Conservation (phyloP, 2,888 invertebrate genomes). For the Campoletis raptor region DNA sequence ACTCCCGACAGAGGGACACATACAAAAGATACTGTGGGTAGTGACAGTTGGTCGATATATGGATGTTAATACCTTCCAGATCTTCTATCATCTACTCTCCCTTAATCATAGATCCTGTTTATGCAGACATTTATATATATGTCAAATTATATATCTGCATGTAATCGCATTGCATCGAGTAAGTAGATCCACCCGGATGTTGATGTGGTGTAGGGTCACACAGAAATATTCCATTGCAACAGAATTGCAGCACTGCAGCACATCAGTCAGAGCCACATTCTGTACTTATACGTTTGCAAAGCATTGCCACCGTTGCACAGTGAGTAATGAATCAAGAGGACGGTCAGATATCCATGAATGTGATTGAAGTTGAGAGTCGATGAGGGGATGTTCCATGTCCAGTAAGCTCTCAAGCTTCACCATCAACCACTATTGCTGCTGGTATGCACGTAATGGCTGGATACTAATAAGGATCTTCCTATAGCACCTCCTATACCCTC, state of each 20-base stretch:
- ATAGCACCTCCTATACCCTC: conserved; percentile 31
- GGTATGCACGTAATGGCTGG: conserved; percentile 58
- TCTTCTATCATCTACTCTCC: conserved; percentile 37
- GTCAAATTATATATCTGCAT: conserved; percentile 10
- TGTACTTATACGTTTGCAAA: conserved; percentile 8
- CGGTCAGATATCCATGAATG: conserved; percentile 7
- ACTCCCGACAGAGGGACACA: conserved; percentile 17
- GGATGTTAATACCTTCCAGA: conserved; percentile 35
- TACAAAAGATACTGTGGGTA: not conserved
- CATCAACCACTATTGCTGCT: conserved; percentile 37
- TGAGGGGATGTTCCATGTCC: conserved; percentile 42
- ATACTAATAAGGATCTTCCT: conserved; percentile 66
- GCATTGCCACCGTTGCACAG: not conserved
- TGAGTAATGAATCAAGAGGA: not conserved
- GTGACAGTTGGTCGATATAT: conserved; percentile 50
- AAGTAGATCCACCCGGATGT: conserved; percentile 41
- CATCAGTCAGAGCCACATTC: conserved; percentile 13
- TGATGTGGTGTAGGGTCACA: conserved; percentile 45
- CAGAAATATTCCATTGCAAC: conserved; percentile 32
- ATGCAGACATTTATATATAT: not conserved
- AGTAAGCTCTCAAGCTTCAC: conserved; percentile 34
- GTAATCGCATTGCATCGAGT: not conserved
- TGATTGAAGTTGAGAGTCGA: conserved; percentile 55
- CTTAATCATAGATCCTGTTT: conserved; percentile 14
- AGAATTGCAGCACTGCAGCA: not conserved